Evolutionary conservation across 2,797 vertebrate species (phyloP), one percentile per base, ranked within the genome.

Genomic region (Mycteria americana): DNA sequence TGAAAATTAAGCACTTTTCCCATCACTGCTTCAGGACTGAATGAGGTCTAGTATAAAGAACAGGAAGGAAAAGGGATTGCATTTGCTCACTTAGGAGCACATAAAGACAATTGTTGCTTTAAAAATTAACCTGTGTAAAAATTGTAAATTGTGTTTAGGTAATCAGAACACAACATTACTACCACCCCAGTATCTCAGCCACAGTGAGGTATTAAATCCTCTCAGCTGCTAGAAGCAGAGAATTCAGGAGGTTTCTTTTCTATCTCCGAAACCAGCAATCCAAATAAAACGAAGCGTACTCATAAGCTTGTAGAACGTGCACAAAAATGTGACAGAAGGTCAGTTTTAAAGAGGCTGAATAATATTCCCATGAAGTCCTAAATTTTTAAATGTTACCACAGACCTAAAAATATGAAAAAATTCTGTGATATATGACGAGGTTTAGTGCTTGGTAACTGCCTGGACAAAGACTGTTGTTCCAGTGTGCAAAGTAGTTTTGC

Each of bases 1-100:
- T 59, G 62, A 92, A 95, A 97, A 95, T 76, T 33, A 88, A 73
- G 28, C 18, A 43, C 31, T 91, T 87, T 88, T 68, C 56, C 41
- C 46, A 62, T 37, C 46, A n/a, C 25, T 56, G 43, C 9, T 78
- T 75, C 59, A 41, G 39, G 41, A 62, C 33, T 56, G 64, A 76
- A 73, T 21, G 14, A 89, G 23, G 13, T 41, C 63, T 77, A 46
- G 8, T 62, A 27, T 9, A 70, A 89, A 69, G 74, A 85, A 54
- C 11, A 89, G 33, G 12, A 53, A 76, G 25, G n/a, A 72, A 83
- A 94, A 37, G 2, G 11, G 22, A 14, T 37, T 46, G 7, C 2
- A 8, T 65, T 92, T 54, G 6, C 67, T 89, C 46, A 60, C 54
- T 75, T 80, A 80, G 28, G 10, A 89, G 41, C 35, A 39, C 28